Evolutionary conservation across 2,113 vertebrate species (phyloP), one percentile per base, ranked within the genome.

Genomic region (Todiramphus chloris): DNA sequence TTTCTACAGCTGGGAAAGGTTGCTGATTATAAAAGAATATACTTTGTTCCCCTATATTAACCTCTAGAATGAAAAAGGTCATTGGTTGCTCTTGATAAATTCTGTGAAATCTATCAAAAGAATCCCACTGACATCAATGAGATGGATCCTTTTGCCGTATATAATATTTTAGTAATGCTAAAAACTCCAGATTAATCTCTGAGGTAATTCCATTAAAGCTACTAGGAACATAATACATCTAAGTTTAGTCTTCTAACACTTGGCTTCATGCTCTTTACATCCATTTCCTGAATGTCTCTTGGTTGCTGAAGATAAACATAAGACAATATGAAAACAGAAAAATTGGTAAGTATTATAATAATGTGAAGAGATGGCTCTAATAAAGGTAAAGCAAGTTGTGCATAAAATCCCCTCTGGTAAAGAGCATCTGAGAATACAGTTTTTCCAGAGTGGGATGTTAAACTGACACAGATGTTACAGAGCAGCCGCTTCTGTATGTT

Each of bases 21-120:
- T 87, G 27, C 51, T 89, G 80, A 80, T 46, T 69, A 37, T 83
- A 35, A 73, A 87, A 89, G 20, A 76, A 75, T 8, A 21, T 30
- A 37, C 73, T 86, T 93, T 80, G 28, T 91, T 93, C 55, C 55
- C 17, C 20, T 62, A 0, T 56, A 84, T 89, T 82, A 79, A 58
- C 35, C 8, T 73, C 75, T 39, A 69, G 44, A 91, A 66, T 80
- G 23, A 67, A 84, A 87, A 84, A 76, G 25, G 39, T 91, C 23
- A 27, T 73, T 62, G 27, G 12, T 60, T 64, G 24, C 43, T 94
- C 64, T 72, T 84, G 66, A 43, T 56, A 80, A 87, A 19, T 76
- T 84, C 74, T 72, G 23, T 91, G 74, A 94, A 89, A 91, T 76
- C 58, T 89, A 31, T 83, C 24, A 79, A 62, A 91, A 89, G 66